Conservation (phyloP, 1,140 invertebrate genomes). For the Caenorhabditis tropicalis region DNA sequence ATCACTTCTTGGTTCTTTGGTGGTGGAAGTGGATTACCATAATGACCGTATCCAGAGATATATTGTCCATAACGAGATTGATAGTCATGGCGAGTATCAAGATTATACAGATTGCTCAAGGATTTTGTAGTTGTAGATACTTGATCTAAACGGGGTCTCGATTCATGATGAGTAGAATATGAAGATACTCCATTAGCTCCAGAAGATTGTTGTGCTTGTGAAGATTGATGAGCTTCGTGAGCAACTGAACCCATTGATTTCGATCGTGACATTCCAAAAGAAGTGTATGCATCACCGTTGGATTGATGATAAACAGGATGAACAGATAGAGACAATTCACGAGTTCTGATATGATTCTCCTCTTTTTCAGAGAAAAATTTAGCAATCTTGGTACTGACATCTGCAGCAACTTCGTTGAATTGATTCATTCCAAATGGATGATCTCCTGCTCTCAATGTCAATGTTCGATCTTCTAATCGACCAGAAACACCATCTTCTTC, state of each 20-base stretch:
- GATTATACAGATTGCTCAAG: constrained; percentile 1
- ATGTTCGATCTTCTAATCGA: background rate
- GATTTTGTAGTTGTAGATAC: background rate
- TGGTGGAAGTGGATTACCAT: background rate
- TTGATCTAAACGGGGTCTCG: background rate
- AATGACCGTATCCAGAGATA: background rate
- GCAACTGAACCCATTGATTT: constrained; percentile 16
- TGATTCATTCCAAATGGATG: constrained; percentile 40
- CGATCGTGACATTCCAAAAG: background rate
- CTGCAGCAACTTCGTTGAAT: constrained; percentile 15
- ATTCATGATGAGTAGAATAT: background rate
- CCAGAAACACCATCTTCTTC: constrained; percentile 26
- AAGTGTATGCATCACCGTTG: background rate
- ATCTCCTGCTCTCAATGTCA: constrained; percentile 18
- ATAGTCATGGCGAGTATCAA: constrained; percentile 7
- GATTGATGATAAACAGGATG: constrained; percentile 8
- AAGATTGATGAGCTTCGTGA: background rate
- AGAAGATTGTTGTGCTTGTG: background rate
- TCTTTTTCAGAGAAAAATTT: constrained; percentile 34
- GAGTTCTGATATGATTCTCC: constrained; percentile 6
- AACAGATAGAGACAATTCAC: background rate
- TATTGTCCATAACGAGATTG: constrained; percentile 1
- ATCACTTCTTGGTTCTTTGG: background rate
- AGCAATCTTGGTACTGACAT: background rate
- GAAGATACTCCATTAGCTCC: too few species aligned